Evolutionary conservation across 2,888 invertebrate species (phyloP), one percentile per base, ranked within the genome.

Genomic region (Hedya salicella): DNA sequence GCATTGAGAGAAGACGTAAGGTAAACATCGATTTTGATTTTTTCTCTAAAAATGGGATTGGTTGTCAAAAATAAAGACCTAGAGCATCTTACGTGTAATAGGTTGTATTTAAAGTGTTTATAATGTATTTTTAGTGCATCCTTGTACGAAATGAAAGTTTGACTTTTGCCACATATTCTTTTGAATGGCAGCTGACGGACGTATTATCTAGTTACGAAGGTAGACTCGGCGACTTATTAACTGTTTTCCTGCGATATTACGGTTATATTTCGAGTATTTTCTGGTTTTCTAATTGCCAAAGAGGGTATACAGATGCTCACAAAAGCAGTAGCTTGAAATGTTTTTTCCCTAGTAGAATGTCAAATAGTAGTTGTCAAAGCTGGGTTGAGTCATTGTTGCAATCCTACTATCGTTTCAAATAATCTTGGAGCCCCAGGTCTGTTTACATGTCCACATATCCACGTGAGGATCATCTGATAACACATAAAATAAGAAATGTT

Each of bases 161-260:
- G 91, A 92, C 91, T 92, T 92, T 91, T 92, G 92, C 92, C 92
- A 92, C 92, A 92, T 92, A 92, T 91, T 91, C 90, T 87, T 85
- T 89, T 91, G 92, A 89, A 91, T 90, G 91, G 92, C 92, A 91
- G 91, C 89, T 92, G 92, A 91, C 89, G 87, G 88, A 87, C 87
- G 87, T 88, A 88, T 68, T 85, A 81, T 88, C 81, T 87, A 85
- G 82, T 87, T 86, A 85, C 83, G 83, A 87, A 83, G 85, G 86
- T 88, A 87, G 80, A 77, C 83, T 80, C 80, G 80, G 79, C 81
- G 82, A 85, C 74, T 86, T 84, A 83, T 86, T 82, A 87, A 87
- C 85, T 78, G 78, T 82, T 81, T 82, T 78, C 72, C 70, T 71
- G 78, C 72, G 79, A 77, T 77, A 79, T 81, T 78, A 78, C 74